phyloP scores from a whole-genome alignment of 2,113 vertebrate species.

The Gracilinanus agilis region DNA sequence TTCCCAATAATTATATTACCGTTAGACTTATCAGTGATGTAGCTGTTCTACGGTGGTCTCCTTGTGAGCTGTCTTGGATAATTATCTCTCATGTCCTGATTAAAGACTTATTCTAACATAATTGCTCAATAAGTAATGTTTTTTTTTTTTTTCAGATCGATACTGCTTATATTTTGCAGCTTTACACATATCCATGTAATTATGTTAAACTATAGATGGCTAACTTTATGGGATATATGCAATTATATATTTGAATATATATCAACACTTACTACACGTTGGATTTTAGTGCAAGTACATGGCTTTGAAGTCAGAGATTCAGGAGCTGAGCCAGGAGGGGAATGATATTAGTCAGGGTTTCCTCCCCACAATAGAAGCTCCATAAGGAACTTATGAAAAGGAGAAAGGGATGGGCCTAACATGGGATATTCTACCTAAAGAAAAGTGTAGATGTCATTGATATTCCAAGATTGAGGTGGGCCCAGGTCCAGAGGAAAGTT shows the following conservation, averaged over 20 bases:
- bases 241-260: neutral
- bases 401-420: neutral
- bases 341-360: neutral
- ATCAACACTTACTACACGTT: neutral
- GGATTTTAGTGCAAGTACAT: neutral
- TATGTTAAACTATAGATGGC: neutral
- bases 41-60: too few species aligned
- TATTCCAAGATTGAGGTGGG: neutral
- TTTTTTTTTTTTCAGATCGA: too few species aligned
- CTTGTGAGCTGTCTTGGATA: too few species aligned
- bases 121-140: too few species aligned
- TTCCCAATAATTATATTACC: too few species aligned
- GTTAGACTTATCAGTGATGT: too few species aligned
- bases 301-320: neutral
- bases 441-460: neutral
- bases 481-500: neutral
- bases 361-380: neutral
- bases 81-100: too few species aligned
- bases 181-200: neutral
- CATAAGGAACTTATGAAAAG: neutral
- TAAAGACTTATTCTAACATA: too few species aligned
- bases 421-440: neutral
- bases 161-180: neutral
- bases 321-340: neutral
- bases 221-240: too few species aligned